These are phyloP conservation scores for Tinamus major DNA, from an alignment of 2,797 vertebrate genomes.

Conservation along the genomic window DNA sequence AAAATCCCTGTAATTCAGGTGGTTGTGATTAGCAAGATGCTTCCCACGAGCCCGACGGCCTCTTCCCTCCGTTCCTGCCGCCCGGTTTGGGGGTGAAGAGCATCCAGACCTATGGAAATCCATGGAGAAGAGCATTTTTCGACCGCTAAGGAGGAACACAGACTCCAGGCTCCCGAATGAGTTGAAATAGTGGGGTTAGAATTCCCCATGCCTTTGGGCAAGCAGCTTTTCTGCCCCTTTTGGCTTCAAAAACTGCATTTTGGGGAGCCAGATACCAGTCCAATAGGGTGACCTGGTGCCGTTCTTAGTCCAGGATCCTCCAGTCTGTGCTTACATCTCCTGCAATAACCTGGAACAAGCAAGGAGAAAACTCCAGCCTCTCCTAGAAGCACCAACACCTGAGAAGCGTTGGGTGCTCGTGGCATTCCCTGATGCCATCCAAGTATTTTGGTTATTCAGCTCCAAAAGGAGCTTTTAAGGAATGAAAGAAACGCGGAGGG, in stretches of 20 bases:
- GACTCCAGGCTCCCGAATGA: accelerated
- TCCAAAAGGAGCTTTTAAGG: too few relatives aligned
- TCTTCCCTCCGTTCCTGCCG: constrained; percentile 20
- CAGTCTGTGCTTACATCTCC: accelerated
- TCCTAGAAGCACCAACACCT: too few relatives aligned
- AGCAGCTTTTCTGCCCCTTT: neutral
- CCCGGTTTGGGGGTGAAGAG: neutral
- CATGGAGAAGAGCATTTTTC: neutral
- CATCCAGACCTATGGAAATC: too few relatives aligned
- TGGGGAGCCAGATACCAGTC: neutral
- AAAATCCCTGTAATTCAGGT: constrained; percentile 63
- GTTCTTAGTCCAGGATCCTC: neutral
- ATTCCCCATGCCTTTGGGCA: accelerated
- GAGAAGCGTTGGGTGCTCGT: neutral
- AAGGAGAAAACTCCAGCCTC: neutral
- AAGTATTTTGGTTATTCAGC: neutral
- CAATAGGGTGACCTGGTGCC: too few relatives aligned
- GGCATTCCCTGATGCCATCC: neutral
- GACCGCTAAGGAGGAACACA: neutral
- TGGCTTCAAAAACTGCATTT: neutral
- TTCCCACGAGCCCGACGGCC: neutral
- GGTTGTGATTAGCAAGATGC: constrained; percentile 38
- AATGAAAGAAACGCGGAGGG: too few relatives aligned
- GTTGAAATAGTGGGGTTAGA: neutral
- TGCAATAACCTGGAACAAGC: neutral